Percentiles rank a stretch among this genome's conserved stretches.
Evolutionary conservation across 2,113 vertebrate genomes (phyloP).

Genomic region (Girardinichthys multiradiatus): DNA sequence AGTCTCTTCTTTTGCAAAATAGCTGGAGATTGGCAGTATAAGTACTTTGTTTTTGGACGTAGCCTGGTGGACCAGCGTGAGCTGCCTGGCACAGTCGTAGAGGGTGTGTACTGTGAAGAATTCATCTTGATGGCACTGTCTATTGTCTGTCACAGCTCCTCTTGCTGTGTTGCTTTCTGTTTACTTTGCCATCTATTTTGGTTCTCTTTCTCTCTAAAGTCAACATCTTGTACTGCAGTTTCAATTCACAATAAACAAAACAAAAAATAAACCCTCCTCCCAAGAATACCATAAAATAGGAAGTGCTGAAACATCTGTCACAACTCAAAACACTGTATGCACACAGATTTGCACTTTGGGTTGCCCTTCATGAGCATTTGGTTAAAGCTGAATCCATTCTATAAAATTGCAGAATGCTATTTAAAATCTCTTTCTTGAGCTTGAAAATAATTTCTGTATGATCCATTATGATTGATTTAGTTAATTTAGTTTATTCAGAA

Average conservation of each 20-base stretch:
- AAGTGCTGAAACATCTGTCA: neutral
- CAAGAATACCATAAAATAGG: too few relatives aligned
- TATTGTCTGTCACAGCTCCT: conserved; percentile 52
- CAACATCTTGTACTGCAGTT: conserved; percentile 19
- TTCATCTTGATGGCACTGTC: conserved; percentile 55
- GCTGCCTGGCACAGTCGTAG: conserved; percentile 42
- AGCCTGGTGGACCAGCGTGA: conserved; percentile 15
- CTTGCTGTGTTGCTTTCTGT: conserved; percentile 29
- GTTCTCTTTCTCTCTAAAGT: conserved; percentile 5
- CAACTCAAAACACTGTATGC: neutral
- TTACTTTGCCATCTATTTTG: conserved; percentile 3
- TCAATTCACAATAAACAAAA: conserved; percentile 5
- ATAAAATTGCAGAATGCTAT: conserved; percentile 6
- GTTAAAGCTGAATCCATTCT: conserved; percentile 13
- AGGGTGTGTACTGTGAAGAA: conserved; percentile 46
- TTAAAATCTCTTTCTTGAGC: neutral
- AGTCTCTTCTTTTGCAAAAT: conserved; percentile 34
- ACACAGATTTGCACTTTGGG: conserved; percentile 14
- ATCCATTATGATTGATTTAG: too few relatives aligned
- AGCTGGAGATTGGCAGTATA: conserved; percentile 44
- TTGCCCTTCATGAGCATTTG: neutral
- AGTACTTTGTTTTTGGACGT: conserved; percentile 45
- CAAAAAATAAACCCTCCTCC: neutral
- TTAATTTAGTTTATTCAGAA: too few relatives aligned
- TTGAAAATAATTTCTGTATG: neutral